Conservation (phyloP, 2,797 vertebrate species). For the Anolis apletophallus region DNA sequence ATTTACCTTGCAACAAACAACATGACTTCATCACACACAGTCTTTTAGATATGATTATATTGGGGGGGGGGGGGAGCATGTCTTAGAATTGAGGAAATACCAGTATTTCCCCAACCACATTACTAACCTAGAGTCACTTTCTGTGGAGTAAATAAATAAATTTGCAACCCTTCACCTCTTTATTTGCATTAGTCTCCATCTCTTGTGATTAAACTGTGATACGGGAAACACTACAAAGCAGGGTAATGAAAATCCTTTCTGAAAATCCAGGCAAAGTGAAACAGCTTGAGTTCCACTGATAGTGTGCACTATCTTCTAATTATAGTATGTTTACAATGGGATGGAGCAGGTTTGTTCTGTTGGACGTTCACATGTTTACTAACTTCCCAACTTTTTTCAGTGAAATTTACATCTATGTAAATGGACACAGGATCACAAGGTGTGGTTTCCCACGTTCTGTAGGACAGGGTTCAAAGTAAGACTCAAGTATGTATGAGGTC, state of each 20-base stretch:
- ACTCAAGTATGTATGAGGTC: not conserved
- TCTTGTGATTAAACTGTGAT: not conserved
- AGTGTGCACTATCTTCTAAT: not conserved
- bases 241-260: not conserved
- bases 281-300: too few species aligned
- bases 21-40: too few species aligned
- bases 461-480: not conserved
- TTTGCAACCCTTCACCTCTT: accelerated
- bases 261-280: not conserved
- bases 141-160: constrained; percentile 16
- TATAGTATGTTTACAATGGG: not conserved
- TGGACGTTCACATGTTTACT: not conserved
- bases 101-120: not conserved
- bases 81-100: too few species aligned
- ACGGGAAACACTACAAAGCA: not conserved
- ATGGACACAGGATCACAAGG: not conserved
- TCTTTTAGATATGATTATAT: too few species aligned
- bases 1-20: too few species aligned
- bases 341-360: not conserved
- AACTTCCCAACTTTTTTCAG: not conserved
- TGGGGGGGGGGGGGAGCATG: too few species aligned
- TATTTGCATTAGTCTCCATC: not conserved
- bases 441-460: not conserved
- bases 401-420: not conserved
- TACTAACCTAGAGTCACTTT: constrained; percentile 18